Conservation (phyloP, 2,113 vertebrate species). For the Phoxinus phoxinus region DNA sequence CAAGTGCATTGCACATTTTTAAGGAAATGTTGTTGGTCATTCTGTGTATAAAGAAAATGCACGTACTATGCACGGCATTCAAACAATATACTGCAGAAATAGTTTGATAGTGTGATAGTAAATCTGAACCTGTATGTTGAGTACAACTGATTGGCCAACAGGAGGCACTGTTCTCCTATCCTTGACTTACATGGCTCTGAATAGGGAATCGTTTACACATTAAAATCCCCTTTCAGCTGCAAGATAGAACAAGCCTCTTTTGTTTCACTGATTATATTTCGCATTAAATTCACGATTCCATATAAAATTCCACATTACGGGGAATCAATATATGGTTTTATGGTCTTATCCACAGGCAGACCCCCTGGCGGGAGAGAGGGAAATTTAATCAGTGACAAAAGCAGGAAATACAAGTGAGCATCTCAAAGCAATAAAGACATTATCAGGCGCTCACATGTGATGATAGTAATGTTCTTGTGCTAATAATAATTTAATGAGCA, state of each 20-base stretch:
- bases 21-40: neutral
- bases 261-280: conserved; percentile 28
- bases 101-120: neutral
- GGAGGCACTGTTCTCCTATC: conserved; percentile 22
- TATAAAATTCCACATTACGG: conserved; percentile 9
- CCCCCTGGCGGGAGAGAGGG: neutral
- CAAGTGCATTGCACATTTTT: neutral
- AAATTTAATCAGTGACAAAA: conserved; percentile 12
- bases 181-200: neutral
- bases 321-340: conserved; percentile 18
- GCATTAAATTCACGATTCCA: neutral
- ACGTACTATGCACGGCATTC: neutral
- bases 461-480: neutral
- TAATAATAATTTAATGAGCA: neutral
- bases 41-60: neutral
- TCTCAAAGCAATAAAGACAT: neutral
- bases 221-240: neutral
- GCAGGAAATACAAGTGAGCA: neutral
- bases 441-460: neutral
- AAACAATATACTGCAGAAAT: neutral
- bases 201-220: neutral
- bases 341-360: neutral
- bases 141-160: neutral
- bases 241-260: neutral
- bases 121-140: neutral